A percentile compares a stretch with the other conserved stretches of the same genome.
Conservation (phyloP, 1,140 invertebrate species). For the Lanistes nyassanus region DNA sequence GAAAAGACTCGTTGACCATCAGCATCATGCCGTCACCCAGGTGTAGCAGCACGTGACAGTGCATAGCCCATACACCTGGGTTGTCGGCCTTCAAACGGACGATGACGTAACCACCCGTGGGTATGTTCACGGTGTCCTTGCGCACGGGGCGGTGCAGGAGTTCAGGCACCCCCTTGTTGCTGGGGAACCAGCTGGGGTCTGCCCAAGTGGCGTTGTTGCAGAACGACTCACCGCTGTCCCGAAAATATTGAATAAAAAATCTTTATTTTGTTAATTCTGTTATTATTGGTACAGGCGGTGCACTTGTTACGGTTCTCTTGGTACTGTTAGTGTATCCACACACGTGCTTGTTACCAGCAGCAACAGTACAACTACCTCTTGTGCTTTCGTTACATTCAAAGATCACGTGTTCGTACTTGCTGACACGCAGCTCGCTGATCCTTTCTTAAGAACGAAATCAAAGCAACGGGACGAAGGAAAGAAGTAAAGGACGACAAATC, state of each 20-base stretch:
- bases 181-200: constrained; percentile 44
- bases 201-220: constrained; percentile 54
- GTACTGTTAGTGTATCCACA: no score
- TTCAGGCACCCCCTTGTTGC: constrained; percentile 45
- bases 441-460: no score
- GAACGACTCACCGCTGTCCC: constrained; percentile 30
- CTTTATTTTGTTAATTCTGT: no score
- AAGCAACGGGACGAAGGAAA: no score
- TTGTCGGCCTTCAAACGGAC: constrained; percentile 80
- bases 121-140: constrained; percentile 80
- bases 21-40: constrained; percentile 53
- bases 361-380: no score
- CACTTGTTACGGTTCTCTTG: no score
- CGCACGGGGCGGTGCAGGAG: constrained; percentile 70
- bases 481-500: no score
- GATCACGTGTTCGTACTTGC: no score
- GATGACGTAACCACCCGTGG: constrained; percentile 76
- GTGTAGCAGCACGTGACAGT: constrained; percentile 60
- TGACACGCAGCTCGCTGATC: no score
- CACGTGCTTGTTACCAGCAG: no score
- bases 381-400: no score
- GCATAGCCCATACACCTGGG: constrained; percentile 68
- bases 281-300: no score
- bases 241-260: neutral
- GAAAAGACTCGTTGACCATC: constrained; percentile 55